Base-by-base conservation (phyloP, 2,797 vertebrate species). In the Tinamus major region DNA sequence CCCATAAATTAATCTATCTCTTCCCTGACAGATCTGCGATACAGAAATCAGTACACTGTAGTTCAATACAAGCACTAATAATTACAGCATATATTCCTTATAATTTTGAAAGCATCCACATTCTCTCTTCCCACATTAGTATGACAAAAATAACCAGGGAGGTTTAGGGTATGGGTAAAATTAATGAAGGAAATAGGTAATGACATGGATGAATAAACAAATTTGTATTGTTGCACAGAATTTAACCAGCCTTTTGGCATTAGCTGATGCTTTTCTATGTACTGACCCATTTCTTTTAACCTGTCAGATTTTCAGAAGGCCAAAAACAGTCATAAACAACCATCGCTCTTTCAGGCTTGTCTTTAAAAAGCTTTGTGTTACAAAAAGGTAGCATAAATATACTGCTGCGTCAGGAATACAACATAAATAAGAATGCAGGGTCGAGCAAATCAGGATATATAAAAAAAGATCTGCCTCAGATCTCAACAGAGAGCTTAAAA, bases 381-480 rank as follows among this genome's bases (percentile, higher is more conserved):
- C 0, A 35, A 61, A 37, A 49, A 21, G 2, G 3, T 6, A n/a
- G 2, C 2, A 9, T 23, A 33, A 29, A 53, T 27, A 39, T 24
- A 64, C 37, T 11, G 23, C 12, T 1, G 0, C 49, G 8, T 4
- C 24, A 56, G 48, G 9, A 23, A 42, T 0, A 1, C 13, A 64
- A 24, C 2, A 19, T 17, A 59, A 41, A 9, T 26, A 64, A 35
- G 7, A 49, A 56, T 6, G 18, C 27, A 41, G 29, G 15, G 29
- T 4, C 42, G 44, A 16, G 44, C 48, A 63, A 64, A 74, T 46
- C 8, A 26, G 3, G 4, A 39, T 35, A 18, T 6, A 15, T 41
- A 49, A 37, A 70, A 37, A 26, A 65, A 39, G 13, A 85, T 37
- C 24, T 35, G 49, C 16, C 46, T 17, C 35, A 44, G 35, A 65